These are phyloP conservation scores for Aegotheles bennettii DNA, from an alignment of 2,113 vertebrate species.

Conservation along the genomic window DNA sequence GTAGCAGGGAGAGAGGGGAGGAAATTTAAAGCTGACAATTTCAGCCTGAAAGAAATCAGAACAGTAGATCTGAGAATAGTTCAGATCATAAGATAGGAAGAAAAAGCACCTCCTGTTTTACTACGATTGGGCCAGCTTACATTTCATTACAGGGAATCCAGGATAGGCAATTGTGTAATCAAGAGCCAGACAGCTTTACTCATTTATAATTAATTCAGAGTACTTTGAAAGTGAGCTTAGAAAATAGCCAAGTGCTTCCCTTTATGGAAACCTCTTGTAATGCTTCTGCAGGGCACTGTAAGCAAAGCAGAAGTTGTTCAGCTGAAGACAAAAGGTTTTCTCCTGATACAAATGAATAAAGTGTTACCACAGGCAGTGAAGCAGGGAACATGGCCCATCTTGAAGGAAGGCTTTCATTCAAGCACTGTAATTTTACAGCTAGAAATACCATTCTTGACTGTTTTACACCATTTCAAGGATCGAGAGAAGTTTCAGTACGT, in stretches of 20 bases:
- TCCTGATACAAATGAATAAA: conserved; percentile 40
- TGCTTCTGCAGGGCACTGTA: background rate
- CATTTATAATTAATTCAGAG: conserved; percentile 66
- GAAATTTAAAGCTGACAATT: background rate
- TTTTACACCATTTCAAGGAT: background rate
- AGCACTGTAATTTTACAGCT: background rate
- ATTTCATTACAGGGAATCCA: conserved; percentile 10
- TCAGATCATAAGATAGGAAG: background rate
- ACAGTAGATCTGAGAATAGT: conserved; percentile 18
- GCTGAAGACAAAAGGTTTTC: conserved; percentile 53
- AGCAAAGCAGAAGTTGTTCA: conserved; percentile 34
- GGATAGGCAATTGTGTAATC: conserved; percentile 46
- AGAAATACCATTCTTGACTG: background rate
- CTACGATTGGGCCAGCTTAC: background rate
- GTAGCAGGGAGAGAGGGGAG: background rate
- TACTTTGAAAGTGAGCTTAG: conserved; percentile 61
- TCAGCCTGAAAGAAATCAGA: background rate
- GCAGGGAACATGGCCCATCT: background rate
- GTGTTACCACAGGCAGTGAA: conserved; percentile 34
- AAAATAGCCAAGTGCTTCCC: conserved; percentile 55
- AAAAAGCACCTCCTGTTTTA: background rate
- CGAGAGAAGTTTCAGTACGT: background rate
- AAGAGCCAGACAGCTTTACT: conserved; percentile 55
- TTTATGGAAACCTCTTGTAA: conserved; percentile 51
- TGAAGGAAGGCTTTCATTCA: conserved; percentile 17